Evolutionary conservation across 2,797 vertebrate species (phyloP), one percentile per base, ranked within the genome.

Genomic region (Selene dorsalis): DNA sequence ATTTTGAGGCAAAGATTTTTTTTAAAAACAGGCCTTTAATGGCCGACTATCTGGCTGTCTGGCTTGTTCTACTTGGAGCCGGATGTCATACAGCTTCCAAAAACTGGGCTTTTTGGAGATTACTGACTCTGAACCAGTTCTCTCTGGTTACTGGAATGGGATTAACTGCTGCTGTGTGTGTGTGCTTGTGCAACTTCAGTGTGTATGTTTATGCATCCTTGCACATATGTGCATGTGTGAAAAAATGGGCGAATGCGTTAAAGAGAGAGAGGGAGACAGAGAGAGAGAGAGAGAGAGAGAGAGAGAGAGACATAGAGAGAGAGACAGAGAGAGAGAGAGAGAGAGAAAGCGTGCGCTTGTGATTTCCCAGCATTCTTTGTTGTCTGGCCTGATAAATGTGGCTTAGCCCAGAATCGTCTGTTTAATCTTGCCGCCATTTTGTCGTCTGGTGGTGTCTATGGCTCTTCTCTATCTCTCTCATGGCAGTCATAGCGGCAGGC

Each of bases 391-490:
- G 82, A 90, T 85, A 83, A 86, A 85, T 11, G 86, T 85, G 84
- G 89, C 68, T 88, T 81, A 88, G 86, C 84, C 81, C 67, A 77
- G 76, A 88, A 89, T 89, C 62, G 38, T 75, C 84, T 71, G 84
- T 93, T 92, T 93, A 93, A 93, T 93, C 90, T 92, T 86, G 78
- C 84, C 82, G 82, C 94, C 92, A 94, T 94, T 93, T 94, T 94
- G 88, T 93, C 73, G 85, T 85, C 84, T 87, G 85, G 76, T 88
- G 83, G 80, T 58, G 73, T 88, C 84, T 85, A 30, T 64, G 85
- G 74, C 75, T 89, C 75, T 28, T 77, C 77, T 84, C 73, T 83
- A n/a, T 86, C 69, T 82, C 77, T 87, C 86, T 90, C 87, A 77
- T 88, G 87, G 91, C 87, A 88, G 89, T 89, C 85, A 69, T 83